Base-by-base conservation (phyloP, 2,888 invertebrate species). In the Zaprionus obscuricornis region DNA sequence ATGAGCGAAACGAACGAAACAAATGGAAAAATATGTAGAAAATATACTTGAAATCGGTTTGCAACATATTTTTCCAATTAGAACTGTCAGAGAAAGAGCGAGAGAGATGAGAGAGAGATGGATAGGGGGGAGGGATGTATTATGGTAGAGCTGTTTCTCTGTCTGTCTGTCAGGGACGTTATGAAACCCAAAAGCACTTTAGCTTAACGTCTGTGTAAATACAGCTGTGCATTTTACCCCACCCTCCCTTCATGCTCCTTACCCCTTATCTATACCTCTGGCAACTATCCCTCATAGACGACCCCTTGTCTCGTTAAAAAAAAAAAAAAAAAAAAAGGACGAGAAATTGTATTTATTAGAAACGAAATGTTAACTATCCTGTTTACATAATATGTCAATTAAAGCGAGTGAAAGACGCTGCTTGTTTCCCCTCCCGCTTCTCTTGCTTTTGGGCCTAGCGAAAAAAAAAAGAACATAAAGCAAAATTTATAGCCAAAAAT, bases 331-430 rank as follows among this genome's bases (percentile, higher is more conserved):
- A 16, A 39, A 65, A 49, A 29, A 37, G 17, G 37, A 26, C 37
- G 34, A 27, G 54, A 49, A 56, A 59, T 45, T 49, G 40, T 37
- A 60, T 50, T n/a, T n/a, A n/a, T n/a, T n/a, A n/a, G n/a, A n/a
- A 4, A 45, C 47, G 26, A 56, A 77, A 79, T 81, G 87, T 83
- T 81, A 85, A 86, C 77, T 73, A 77, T 86, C 68, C 66, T 83
- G 84, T 84, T 84, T 84, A 84, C 84, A 84, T 84, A 86, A 86
- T 77, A 86, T 86, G 84, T 84, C 87, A 84, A 84, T 84, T 84
- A 84, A 74, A 59, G 50, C 46, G 40, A 70, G 40, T 56, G 65
- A 37, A 42, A n/a, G n/a, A n/a, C n/a, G n/a, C n/a, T n/a, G n/a
- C n/a, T n/a, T n/a, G n/a, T n/a, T n/a, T n/a, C n/a, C n/a, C n/a